Percentiles rank a stretch among this genome's conserved stretches.
Evolutionary conservation across 2,113 vertebrate species (phyloP).

Genomic region (Thamnophis sirtalis): DNA sequence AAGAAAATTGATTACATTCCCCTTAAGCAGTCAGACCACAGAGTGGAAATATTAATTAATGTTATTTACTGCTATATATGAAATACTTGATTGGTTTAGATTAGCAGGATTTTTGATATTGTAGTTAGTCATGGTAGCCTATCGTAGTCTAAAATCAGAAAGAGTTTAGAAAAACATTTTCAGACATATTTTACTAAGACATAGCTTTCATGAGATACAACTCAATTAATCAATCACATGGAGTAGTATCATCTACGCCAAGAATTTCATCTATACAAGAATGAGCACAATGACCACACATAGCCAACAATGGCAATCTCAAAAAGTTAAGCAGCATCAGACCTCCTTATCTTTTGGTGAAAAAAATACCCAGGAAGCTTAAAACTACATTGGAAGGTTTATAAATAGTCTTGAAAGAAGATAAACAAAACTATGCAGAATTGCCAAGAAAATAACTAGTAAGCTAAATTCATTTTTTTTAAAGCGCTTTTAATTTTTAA

Average conservation of each 20-base stretch:
- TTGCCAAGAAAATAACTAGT: not conserved
- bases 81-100: constrained; percentile 76
- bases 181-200: not conserved
- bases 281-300: not conserved
- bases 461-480: not conserved
- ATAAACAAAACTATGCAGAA: not conserved
- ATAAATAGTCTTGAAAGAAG: not conserved
- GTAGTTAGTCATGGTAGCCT: not conserved
- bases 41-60: constrained; percentile 80
- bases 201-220: not conserved
- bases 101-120: constrained; percentile 65
- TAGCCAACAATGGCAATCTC: not conserved
- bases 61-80: constrained; percentile 79
- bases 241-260: constrained; percentile 58
- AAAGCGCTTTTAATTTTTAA: not conserved
- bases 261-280: constrained; percentile 54
- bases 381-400: not conserved
- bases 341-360: not conserved
- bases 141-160: not conserved
- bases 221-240: not conserved
- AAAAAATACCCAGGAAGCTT: not conserved
- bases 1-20: constrained; percentile 72
- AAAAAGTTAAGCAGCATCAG: not conserved
- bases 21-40: constrained; percentile 55
- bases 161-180: not conserved